Conservation (phyloP, 2,797 vertebrate genomes). For the Odontamblyopus lacepedii region DNA sequence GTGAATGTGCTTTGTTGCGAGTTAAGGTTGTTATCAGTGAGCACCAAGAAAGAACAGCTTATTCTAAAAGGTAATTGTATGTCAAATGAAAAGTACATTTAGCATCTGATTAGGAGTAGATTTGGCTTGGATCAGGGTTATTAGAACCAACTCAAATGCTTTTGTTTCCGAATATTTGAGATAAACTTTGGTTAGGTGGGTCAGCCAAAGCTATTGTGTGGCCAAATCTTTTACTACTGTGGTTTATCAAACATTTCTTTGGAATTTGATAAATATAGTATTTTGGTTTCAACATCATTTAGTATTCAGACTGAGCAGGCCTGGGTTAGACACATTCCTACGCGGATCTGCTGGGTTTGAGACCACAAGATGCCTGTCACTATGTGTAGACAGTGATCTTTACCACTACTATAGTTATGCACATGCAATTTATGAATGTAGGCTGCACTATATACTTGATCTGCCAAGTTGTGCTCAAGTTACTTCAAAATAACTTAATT, state of each 20-base stretch:
- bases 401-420: constrained; percentile 1
- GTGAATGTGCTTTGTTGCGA: constrained; percentile 33
- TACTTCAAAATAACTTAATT: background rate
- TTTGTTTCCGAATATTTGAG: constrained; percentile 63
- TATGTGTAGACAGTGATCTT: constrained; percentile 22
- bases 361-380: constrained; percentile 21
- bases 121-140: constrained; percentile 70
- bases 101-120: constrained; percentile 58
- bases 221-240: constrained; percentile 29
- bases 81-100: constrained; percentile 52
- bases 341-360: constrained; percentile 25
- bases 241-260: constrained; percentile 41
- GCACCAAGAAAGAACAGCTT: constrained; percentile 24
- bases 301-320: constrained; percentile 40
- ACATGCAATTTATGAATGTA: background rate
- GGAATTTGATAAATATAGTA: constrained; percentile 36
- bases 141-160: constrained; percentile 68
- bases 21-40: constrained; percentile 24
- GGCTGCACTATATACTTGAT: background rate
- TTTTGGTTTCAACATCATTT: constrained; percentile 39
- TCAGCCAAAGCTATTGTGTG: constrained; percentile 49
- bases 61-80: constrained; percentile 45
- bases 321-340: constrained; percentile 26
- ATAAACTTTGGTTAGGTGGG: constrained; percentile 61
- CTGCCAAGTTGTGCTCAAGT: background rate